phyloP scores from a whole-genome alignment of 2,888 invertebrate genomes.

The Mycalesis mineus region DNA sequence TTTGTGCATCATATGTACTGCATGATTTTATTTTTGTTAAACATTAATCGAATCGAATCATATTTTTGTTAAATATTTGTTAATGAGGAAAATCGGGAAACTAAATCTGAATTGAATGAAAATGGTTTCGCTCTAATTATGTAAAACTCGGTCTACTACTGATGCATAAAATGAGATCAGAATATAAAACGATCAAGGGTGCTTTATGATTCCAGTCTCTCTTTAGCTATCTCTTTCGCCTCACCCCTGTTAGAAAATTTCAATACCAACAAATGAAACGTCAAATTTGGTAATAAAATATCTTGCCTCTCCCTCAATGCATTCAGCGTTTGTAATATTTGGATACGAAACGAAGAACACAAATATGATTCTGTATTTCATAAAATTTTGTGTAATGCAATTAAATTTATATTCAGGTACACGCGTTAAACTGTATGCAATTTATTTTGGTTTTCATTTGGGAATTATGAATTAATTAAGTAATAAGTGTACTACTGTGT shows the following conservation, averaged over 20 bases:
- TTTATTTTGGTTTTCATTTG: too few species aligned
- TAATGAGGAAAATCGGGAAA: not conserved
- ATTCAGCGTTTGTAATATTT: not conserved
- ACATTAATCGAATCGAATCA: too few species aligned
- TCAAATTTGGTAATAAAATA: conserved; percentile 22
- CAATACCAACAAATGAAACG: conserved; percentile 26
- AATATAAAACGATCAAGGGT: conserved; percentile 20
- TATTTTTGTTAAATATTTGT: too few species aligned
- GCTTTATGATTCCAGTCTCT: conserved; percentile 18
- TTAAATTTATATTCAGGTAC: too few species aligned
- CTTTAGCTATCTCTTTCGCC: conserved; percentile 15
- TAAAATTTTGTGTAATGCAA: too few species aligned
- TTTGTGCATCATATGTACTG: too few species aligned
- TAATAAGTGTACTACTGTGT: not conserved
- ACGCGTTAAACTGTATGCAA: too few species aligned
- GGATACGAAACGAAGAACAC: not conserved
- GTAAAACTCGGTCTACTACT: conserved; percentile 4
- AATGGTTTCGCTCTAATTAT: not conserved
- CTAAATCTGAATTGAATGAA: not conserved
- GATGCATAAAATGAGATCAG: conserved; percentile 20
- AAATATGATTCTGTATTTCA: not conserved
- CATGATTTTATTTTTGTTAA: too few species aligned
- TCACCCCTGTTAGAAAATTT: conserved; percentile 18
- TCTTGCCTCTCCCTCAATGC: not conserved
- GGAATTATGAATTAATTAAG: too few species aligned